phyloP scores from a whole-genome alignment of 2,797 vertebrate genomes.

The Sphenopsis melanotis region DNA sequence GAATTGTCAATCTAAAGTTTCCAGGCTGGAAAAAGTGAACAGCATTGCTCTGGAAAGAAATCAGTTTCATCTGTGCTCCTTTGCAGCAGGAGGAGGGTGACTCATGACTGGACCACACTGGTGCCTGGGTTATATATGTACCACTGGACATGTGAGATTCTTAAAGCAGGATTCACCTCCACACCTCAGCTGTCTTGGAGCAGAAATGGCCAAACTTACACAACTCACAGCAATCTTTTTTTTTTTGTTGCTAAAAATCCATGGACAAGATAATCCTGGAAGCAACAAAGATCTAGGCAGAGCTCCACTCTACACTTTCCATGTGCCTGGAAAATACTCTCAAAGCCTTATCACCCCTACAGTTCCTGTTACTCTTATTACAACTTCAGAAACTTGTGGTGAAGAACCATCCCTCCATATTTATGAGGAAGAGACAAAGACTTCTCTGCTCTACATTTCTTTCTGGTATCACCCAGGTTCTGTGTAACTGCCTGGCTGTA shows the following conservation, averaged over 20 bases:
- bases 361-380: background rate
- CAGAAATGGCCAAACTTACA: background rate
- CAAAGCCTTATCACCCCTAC: background rate
- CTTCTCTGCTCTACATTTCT: background rate
- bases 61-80: background rate
- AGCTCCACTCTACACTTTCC: background rate
- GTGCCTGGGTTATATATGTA: background rate
- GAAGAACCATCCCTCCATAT: background rate
- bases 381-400: background rate
- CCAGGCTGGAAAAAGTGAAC: conserved; percentile 69
- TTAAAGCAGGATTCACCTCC: background rate
- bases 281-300: background rate
- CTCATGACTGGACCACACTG: background rate
- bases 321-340: background rate
- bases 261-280: background rate
- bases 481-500: background rate
- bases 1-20: conserved; percentile 56
- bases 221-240: background rate
- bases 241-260: background rate
- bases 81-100: background rate
- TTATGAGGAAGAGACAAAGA: background rate
- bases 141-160: background rate
- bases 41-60: conserved; percentile 25
- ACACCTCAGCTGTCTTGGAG: background rate
- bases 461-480: background rate